Evolutionary conservation across 2,797 vertebrate species (phyloP), one percentile per base, ranked within the genome.

Genomic region (Petrocephalus sullivani): DNA sequence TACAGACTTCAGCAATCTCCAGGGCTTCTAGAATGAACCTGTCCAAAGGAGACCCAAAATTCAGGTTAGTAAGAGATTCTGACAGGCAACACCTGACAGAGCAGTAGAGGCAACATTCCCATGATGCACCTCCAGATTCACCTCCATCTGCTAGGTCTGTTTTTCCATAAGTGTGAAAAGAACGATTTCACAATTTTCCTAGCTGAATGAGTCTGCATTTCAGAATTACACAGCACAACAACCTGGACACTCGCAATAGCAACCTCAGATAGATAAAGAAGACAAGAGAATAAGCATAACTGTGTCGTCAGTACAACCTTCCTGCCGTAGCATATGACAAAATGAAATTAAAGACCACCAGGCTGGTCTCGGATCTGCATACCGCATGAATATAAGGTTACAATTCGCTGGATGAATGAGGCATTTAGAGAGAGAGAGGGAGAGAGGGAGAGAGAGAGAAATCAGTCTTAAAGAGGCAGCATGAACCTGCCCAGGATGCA

Each of bases 11-110:
- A 56, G 51, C 4, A 2, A 85, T 1, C 46, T 33, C 16, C 14
- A 33, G 1, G 10, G 33, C 33, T 86, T 58, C 33, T 46, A 21
- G 28, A 19, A n/a, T 41, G 33, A 82, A 82, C 78, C 83, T 23
- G 54, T 19, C 21, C 10, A 58, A 58, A 16, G 5, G 28, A 57
- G 83, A 58, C 28, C 83, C 23, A 61, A 14, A 41, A 60, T n/a
- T 14, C 60, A 53, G 4, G 81, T 58, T 53, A 85, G 12, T 60
- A 75, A 60, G 3, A 19, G 8, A 46, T 19, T 19, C 16, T n/a
- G 83, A 75, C 21, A 85, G 78, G 23, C 75, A 67, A 53, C n/a
- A 21, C 28, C 58, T 89, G 86, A 67, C 86, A 41, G 75, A 83
- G 33, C 33, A 19, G 67, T 2, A 37, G n/a, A 51, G 16, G 21